These are phyloP conservation scores for Eupristina koningsbergeri DNA, from an alignment of 1,140 invertebrate genomes.

Conservation along the genomic window DNA sequence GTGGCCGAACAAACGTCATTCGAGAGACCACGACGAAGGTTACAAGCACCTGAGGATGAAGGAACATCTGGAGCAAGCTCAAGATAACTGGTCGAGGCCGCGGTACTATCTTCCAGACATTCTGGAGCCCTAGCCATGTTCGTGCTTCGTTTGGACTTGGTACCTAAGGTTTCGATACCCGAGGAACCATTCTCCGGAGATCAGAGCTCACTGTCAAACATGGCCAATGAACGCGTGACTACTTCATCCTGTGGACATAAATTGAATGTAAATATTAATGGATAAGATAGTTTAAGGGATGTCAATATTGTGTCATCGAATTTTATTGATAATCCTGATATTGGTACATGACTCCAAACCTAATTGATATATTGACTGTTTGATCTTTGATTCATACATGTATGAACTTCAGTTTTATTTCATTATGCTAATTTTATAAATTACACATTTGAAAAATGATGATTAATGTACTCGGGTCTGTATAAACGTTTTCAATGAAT, in stretches of 20 bases:
- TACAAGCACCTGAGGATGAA: neutral
- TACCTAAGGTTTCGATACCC: neutral
- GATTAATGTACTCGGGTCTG: too few relatives aligned
- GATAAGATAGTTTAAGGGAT: too few relatives aligned
- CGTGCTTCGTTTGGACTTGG: neutral
- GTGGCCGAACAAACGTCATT: slow-evolving; percentile 44
- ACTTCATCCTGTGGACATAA: slow-evolving; percentile 78
- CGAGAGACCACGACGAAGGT: neutral
- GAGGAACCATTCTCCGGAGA: slow-evolving; percentile 69
- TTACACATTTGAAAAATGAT: too few relatives aligned
- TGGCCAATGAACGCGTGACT: slow-evolving; percentile 85
- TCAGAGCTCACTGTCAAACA: slow-evolving; percentile 87
- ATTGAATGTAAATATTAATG: neutral
- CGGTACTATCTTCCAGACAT: slow-evolving; percentile 6
- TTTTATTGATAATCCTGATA: too few relatives aligned
- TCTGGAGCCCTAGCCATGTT: neutral
- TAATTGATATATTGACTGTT: too few relatives aligned
- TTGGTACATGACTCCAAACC: too few relatives aligned
- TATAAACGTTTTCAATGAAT: too few relatives aligned
- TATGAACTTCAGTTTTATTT: too few relatives aligned
- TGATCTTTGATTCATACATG: too few relatives aligned
- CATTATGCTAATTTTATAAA: too few relatives aligned
- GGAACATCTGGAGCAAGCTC: neutral
- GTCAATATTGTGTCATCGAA: too few relatives aligned
- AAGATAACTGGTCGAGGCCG: slow-evolving; percentile 6